Evolutionary conservation across 2,113 vertebrate genomes (phyloP), one percentile per base, ranked within the genome.

Genomic region (Colaptes auratus): DNA sequence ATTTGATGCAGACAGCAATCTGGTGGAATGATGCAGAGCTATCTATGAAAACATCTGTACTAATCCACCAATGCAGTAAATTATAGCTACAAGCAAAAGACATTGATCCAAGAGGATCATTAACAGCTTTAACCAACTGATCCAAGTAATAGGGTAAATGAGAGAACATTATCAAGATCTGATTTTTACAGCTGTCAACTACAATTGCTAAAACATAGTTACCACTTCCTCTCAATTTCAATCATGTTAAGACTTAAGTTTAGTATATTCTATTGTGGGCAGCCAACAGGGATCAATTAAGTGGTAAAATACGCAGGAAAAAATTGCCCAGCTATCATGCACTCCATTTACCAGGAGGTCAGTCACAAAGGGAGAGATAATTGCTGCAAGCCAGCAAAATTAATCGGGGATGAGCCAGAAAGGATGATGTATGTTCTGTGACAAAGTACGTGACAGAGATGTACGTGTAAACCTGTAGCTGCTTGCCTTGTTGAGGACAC

Each of bases 51-150:
- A 97, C 92, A 97, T 97, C 97, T 98, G 97, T 97, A 97, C 94
- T 97, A 96, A 96, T 97, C 96, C 90, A 96, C 95, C 95, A 97
- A 92, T 92, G 97, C 95, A 92, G 95, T 97, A 97, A 98, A 98
- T 98, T 97, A 98, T 94, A 97, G 95, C 90, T 98, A 95, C 97
- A 96, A 97, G 97, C 96, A 94, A 96, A 96, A 96, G 92, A 95
- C 97, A 98, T 98, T 97, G 97, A 98, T 98, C 97, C 97, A 98
- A 94, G 73, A 96, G 96, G 94, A 97, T 98, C 98, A 97, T 98
- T 98, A 98, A 97, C 93, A 95, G 95, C 97, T 98, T 98, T 97
- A 97, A 96, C 95, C 97, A 98, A 96, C 92, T 97, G 97, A 97
- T 97, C 96, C 95, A 97, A 97, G 95, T 96, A 98, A 97, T 96